These are phyloP conservation scores for Tapirus indicus DNA, from an alignment of 2,797 vertebrate genomes.

Conservation along the genomic window DNA sequence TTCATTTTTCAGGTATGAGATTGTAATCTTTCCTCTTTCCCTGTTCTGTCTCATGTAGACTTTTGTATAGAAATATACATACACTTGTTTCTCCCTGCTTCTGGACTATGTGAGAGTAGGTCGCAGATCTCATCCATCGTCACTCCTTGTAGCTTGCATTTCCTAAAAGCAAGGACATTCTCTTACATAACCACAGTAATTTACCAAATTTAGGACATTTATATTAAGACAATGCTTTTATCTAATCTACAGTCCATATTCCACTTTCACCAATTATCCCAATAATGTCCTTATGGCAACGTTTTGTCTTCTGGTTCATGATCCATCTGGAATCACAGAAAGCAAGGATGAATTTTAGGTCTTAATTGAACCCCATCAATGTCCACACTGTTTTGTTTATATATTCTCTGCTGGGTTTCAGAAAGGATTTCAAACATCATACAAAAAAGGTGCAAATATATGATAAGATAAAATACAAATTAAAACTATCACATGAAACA, in stretches of 20 bases:
- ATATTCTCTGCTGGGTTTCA: neutral
- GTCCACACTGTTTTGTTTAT: neutral
- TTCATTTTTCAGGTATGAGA: neutral
- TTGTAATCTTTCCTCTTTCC: neutral
- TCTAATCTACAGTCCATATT: neutral
- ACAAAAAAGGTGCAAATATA: neutral
- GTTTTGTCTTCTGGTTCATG: neutral
- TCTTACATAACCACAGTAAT: neutral
- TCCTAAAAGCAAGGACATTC: neutral
- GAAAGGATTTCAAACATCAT: neutral
- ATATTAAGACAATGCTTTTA: neutral
- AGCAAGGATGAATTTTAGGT: neutral
- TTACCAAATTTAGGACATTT: neutral
- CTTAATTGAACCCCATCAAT: neutral
- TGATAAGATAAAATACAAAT: neutral
- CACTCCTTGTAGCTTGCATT: neutral
- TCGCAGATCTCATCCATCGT: neutral
- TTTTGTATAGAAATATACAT: neutral
- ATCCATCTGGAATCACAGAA: neutral
- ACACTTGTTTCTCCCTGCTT: neutral
- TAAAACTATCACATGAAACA: neutral
- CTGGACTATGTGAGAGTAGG: neutral
- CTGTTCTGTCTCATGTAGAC: neutral
- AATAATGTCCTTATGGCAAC: neutral
- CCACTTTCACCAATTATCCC: neutral